Base-by-base conservation (phyloP, 1,140 invertebrate species). In the Drosophila sp. region DNA sequence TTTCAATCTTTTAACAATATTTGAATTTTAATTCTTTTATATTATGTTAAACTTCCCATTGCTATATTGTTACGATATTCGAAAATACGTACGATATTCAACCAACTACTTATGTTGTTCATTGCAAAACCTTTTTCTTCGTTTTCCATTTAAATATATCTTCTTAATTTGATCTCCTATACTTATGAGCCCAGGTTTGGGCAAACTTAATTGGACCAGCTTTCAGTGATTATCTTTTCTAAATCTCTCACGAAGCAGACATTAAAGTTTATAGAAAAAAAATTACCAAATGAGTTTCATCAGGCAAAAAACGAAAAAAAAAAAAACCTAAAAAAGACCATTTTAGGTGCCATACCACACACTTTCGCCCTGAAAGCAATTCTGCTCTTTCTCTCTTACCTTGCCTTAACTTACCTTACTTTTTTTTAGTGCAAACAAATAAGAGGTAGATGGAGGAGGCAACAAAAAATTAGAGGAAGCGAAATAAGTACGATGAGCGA, bases 341-440 rank as follows among this genome's bases (percentile, higher is more conserved):
- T 68, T 73, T 76, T 68, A 66, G 81, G 60, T 73, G 70, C 65
- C 57, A 44, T 63, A 77, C 74, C 80, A 76, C 66, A 70, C 82
- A 85, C 82, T 85, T 85, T 85, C 82, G 82, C 82, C 72, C 83
- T 65, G 63, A 55, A 41, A 58, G 55, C 74, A 67, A 70, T 76
- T 76, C 55, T 54, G 6, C 5, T 47, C 25, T 50, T 50, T 27
- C 7, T 27, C 35, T 25, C n/a, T 41, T 41, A 41, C 40, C 40
- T 44, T 44, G 17, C 41, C 41, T 44, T 44, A 17, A 2, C 3
- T 38, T 38, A 38, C 11, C 11, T 38, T 38, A 17, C 10, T 35
- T 6, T 8, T 44, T 44, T 44, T 44, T 23, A 50, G 44, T 50
- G 44, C 25, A 50, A 50, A 50, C 44, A 50, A 50, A 50, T 50